phyloP scores from a whole-genome alignment of 2,888 invertebrate species.

The Labia minor region DNA sequence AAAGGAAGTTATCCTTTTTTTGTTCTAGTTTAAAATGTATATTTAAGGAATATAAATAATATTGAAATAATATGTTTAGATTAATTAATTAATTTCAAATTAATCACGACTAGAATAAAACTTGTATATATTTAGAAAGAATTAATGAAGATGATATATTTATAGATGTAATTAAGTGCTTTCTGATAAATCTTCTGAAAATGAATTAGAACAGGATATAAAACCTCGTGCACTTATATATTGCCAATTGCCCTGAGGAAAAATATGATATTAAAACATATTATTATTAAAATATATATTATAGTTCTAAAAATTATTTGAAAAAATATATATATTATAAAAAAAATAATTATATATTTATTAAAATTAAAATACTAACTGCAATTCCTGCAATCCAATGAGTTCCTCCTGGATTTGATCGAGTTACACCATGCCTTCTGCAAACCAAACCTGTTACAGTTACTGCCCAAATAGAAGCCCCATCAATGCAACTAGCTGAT shows the following conservation, averaged over 20 bases:
- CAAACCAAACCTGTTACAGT: conserved; percentile 57
- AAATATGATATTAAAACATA: conserved; percentile 21
- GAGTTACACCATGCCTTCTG: conserved; percentile 62
- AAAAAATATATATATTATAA: too few relatives aligned
- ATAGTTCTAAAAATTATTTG: conserved; percentile 15
- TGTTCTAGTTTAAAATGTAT: too few relatives aligned
- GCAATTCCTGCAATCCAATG: conserved; percentile 65
- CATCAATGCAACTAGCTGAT: conserved; percentile 48
- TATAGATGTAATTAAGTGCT: neutral
- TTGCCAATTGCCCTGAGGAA: conserved; percentile 46
- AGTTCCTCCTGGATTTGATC: conserved; percentile 59
- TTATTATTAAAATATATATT: neutral
- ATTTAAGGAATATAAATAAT: too few relatives aligned
- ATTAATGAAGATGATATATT: neutral
- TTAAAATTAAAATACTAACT: conserved; percentile 35
- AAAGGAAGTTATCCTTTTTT: too few relatives aligned
- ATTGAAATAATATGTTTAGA: too few relatives aligned
- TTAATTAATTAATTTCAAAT: too few relatives aligned
- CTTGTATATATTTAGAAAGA: too few relatives aligned
- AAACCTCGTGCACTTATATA: conserved; percentile 35
- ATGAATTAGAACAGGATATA: neutral
- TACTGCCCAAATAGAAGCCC: conserved; percentile 62
- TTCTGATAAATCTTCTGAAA: neutral
- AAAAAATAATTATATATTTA: too few relatives aligned
- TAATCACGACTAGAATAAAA: too few relatives aligned